phyloP scores from a whole-genome alignment of 2,113 vertebrate genomes.

The Neotoma lepida region DNA sequence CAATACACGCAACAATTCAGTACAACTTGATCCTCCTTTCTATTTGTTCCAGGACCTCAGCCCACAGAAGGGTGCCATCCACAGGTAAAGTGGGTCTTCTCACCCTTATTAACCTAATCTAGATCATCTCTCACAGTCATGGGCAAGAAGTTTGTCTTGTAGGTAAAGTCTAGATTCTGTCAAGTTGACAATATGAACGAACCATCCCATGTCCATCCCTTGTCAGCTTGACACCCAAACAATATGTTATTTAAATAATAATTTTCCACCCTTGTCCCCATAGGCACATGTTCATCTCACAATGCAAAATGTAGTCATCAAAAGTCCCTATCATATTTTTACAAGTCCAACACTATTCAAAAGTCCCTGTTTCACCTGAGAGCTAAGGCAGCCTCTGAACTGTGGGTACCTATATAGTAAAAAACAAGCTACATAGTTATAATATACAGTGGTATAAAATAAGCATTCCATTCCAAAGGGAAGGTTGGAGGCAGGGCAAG shows the following conservation, averaged over 20 bases:
- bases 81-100: neutral
- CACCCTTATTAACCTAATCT: neutral
- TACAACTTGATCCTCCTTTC: neutral
- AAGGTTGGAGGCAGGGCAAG: neutral
- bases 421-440: neutral
- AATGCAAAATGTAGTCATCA: neutral
- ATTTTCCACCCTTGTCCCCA: neutral
- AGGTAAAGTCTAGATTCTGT: no score
- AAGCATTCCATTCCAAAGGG: neutral
- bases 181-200: neutral
- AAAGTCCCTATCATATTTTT: neutral
- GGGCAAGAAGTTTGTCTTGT: neutral
- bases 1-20: neutral
- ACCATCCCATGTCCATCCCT: neutral
- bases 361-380: neutral
- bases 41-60: neutral
- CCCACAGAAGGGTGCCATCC: no score
- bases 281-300: no score
- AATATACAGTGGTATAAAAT: neutral
- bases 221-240: neutral
- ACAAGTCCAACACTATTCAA: neutral
- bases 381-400: neutral
- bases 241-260: neutral
- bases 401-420: neutral
- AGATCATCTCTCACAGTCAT: neutral